Percentiles rank a stretch among this genome's conserved stretches.
phyloP scores from a whole-genome alignment of 2,797 vertebrate genomes.

The Varecia variegata region DNA sequence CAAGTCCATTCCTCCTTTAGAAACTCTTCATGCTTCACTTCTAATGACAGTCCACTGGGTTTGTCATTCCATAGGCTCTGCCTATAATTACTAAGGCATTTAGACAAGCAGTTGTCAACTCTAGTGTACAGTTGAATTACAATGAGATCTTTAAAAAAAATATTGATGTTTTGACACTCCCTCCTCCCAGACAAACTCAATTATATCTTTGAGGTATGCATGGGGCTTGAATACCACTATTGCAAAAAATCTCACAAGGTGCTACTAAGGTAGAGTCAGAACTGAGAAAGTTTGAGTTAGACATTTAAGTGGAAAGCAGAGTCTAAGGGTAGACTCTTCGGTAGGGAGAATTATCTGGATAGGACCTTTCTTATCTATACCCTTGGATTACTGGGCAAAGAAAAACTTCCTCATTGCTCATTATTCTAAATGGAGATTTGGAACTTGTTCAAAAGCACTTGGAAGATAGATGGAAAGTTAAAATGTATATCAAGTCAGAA shows the following conservation, averaged over 20 bases:
- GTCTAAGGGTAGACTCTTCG: background rate
- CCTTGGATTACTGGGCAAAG: background rate
- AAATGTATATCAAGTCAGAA: slow-evolving; percentile 64
- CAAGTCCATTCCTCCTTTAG: background rate
- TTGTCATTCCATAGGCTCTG: background rate
- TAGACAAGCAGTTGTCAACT: background rate
- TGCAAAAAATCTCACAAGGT: background rate
- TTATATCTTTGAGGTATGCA: background rate
- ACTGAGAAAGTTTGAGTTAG: background rate
- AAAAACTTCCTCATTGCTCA: background rate
- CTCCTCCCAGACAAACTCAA: background rate
- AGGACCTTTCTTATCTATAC: background rate
- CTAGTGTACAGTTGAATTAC: background rate
- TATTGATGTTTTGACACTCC: background rate
- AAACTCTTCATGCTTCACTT: background rate
- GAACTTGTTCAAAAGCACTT: slow-evolving; percentile 40
- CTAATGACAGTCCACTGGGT: background rate
- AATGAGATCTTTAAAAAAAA: background rate
- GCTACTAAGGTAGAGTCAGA: background rate
- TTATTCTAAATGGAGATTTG: slow-evolving; percentile 57
- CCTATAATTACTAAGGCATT: background rate
- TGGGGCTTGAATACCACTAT: background rate
- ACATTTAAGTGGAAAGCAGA: background rate
- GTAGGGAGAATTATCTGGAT: background rate
- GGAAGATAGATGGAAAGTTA: slow-evolving; percentile 61